Evolutionary conservation across 53 echinoderm and acorn worm genomes (phyloP).

Genomic region (Zoroaster sp.): DNA sequence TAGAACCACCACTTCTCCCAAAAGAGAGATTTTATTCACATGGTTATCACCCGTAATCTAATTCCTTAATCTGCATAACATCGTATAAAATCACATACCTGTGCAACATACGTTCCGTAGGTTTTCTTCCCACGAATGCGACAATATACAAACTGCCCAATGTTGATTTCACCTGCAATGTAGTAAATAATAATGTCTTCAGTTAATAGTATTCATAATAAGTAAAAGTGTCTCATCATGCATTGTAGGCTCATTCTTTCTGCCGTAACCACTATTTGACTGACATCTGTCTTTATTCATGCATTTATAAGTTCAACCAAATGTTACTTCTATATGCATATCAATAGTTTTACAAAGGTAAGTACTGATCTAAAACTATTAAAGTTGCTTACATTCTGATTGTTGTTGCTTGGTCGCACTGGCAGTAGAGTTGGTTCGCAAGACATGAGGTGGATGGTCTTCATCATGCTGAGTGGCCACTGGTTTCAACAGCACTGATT

Average conservation of each 20-base stretch:
- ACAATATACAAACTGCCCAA: not conserved
- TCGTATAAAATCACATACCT: not conserved
- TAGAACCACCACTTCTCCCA: too few relatives aligned
- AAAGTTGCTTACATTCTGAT: not conserved
- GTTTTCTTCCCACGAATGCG: not conserved
- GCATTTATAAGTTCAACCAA: not conserved
- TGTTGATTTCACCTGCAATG: not conserved
- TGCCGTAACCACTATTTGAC: too few relatives aligned
- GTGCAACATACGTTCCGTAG: not conserved
- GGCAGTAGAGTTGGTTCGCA: not conserved
- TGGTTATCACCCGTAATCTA: too few relatives aligned
- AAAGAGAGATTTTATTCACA: too few relatives aligned
- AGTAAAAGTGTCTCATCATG: too few relatives aligned
- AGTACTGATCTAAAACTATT: not conserved
- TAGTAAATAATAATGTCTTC: not conserved
- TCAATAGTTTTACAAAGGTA: not conserved
- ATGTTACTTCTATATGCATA: not conserved
- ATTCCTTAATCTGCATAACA: not conserved
- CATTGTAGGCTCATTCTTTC: not conserved
- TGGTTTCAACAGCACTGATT: not conserved
- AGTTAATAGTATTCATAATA: not conserved
- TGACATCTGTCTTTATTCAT: not conserved
- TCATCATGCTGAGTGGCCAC: not conserved
- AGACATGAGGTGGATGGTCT: not conserved
- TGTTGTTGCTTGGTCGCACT: not conserved